Evolutionary conservation across 2,113 vertebrate genomes (phyloP), one percentile per base, ranked within the genome.

Genomic region (Macheiramphus alcinus): DNA sequence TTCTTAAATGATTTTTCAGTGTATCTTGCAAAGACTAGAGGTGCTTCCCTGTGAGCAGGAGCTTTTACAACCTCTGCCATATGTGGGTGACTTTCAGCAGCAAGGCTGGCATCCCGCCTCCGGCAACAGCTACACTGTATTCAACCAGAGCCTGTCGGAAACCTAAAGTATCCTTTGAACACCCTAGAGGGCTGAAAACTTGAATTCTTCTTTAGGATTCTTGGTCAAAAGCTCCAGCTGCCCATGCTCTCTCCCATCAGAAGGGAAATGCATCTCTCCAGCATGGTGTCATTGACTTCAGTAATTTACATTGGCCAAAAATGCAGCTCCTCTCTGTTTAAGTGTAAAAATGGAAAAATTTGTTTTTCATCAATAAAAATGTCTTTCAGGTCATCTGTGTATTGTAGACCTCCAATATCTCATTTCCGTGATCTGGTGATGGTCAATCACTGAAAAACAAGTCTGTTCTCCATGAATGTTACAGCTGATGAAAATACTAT

Each of bases 61-160:
- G 16, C 9, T 74, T 47, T 59, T 9, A 27, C 0, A 1, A 80
- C 23, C 31, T 71, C 22, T 27, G 22, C 31, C 13, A 19, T 3
- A 7, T 0, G 3, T 3, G 14, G 10, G 26, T 70, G 67, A 76
- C 19, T 38, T 80, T 10, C 0, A 1, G 9, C 56, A 62, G 26
- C 36, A 52, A 31, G 29, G 22, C 29, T 53, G 50, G 9, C 53
- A 63, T 16, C 13, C 50, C 58, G 20, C 58, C 20, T 38, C 19
- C 22, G 16, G 1, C 20, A 32, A 22, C 22, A n/a, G 14, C 72
- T 3, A 26, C 23, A 7, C 3, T 6, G 7, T 18, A 21, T 16
- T 36, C 9, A 36, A 2, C 7, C 7, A 38, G 8, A 66, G 11
- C 36, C 31, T 42, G n/a, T 13, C 4, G 0, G 53, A 80, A 67